Evolutionary conservation across 2,888 invertebrate genomes (phyloP), one percentile per base, ranked within the genome.

Genomic region (Trypoxylon attenuatum): DNA sequence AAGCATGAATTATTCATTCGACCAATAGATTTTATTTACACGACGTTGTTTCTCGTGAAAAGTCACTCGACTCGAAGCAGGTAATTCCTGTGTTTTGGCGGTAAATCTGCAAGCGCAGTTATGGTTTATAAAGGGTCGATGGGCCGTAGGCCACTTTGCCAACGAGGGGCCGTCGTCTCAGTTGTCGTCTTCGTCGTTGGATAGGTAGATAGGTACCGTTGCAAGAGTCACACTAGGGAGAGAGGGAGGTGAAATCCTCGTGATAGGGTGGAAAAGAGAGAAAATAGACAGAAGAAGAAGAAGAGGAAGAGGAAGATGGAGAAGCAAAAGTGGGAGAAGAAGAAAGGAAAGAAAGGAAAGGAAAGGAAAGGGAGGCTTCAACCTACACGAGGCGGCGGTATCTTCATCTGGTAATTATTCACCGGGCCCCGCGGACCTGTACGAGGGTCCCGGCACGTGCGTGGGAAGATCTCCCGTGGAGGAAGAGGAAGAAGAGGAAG

Each of bases 381-480:
- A 54, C 79, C 79, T 79, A 81, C 81, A 72, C 81, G 71, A 79
- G 72, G 73, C 76, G 74, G 71, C 76, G 71, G 79, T 82, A 82
- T 82, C 81, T 82, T 80, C 82, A 80, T 82, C 82, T 82, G 76
- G 81, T 82, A 82, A 82, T 82, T 82, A 82, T 82, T 81, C 80
- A 79, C 71, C 76, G 71, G 78, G 69, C 66, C 71, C 61, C 61
- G 66, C 56, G 60, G 62, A 63, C 69, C 74, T 54, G 69, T 67
- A 76, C 64, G 70, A 57, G 62, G 67, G 70, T 67, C 60, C 50
- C 65, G 73, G 77, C 77, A 77, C 79, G 76, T 81, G 82, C 79
- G 82, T 81, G 82, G 82, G 82, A 82, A 82, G 82, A 79, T 82
- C 77, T 79, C 70, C 63, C 42, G 41, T 38, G 63, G 58, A 60